Percentiles rank a stretch among this genome's conserved stretches.
Conservation (phyloP, 2,797 vertebrate species). For the Enteromius treurensis region DNA sequence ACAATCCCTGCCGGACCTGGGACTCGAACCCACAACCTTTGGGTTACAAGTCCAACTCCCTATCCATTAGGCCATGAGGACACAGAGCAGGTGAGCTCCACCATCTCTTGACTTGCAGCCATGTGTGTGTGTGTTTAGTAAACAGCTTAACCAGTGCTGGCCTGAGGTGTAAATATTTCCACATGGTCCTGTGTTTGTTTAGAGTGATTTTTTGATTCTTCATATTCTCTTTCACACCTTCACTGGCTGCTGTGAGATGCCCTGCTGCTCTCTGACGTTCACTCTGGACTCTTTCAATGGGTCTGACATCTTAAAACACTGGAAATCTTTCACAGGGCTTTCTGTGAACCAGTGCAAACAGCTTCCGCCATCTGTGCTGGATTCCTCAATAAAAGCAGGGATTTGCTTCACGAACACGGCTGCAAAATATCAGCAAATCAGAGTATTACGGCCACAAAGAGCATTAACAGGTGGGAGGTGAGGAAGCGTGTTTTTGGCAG, state of each 20-base stretch:
- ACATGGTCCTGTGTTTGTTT: constrained; percentile 10
- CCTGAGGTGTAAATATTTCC: constrained; percentile 28
- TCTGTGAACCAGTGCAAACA: not conserved
- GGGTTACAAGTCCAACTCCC: too few species aligned
- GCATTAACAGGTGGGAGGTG: constrained; percentile 2
- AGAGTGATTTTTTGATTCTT: not conserved
- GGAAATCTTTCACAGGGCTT: not conserved
- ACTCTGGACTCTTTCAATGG: not conserved
- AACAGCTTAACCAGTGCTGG: constrained; percentile 13
- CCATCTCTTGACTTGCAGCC: not conserved
- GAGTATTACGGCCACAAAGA: constrained; percentile 27
- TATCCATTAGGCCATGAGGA: too few species aligned
- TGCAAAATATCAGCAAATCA: constrained; percentile 31
- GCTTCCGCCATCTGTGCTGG: constrained; percentile 1
- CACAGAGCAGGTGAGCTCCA: too few species aligned
- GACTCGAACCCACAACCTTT: too few species aligned
- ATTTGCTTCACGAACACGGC: constrained; percentile 17
- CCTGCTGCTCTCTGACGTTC: not conserved
- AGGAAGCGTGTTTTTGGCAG: not conserved
- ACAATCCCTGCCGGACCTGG: too few species aligned
- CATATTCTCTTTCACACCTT: constrained; percentile 15
- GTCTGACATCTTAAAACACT: not conserved
- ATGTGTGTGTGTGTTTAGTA: constrained; percentile 2
- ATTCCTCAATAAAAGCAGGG: constrained; percentile 26
- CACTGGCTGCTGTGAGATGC: not conserved